Evolutionary conservation across 2,113 vertebrate genomes (phyloP), one percentile per base, ranked within the genome.

Genomic region (Oncorhynchus masou): DNA sequence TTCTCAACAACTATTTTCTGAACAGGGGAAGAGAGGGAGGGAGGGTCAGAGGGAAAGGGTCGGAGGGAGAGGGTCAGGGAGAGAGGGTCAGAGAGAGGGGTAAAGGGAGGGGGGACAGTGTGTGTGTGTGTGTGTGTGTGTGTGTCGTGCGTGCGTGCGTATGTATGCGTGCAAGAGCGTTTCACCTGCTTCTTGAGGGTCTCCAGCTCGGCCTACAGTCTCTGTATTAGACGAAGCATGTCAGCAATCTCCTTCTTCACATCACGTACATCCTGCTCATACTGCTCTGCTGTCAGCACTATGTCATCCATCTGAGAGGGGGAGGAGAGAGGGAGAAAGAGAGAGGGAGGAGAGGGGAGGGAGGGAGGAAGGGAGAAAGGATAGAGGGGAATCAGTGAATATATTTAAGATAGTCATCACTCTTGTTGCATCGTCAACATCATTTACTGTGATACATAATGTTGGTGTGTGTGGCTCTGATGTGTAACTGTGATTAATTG

Each of bases 121-220:
- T 22, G 4, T 57, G 15, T 27, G 27, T 27, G 27, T 27, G 25
- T 27, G 0, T 27, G 25, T 27, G 25, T n/a, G n/a, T n/a, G n/a
- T n/a, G n/a, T 2, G 27, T 27, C n/a, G n/a, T n/a, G n/a, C n/a
- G n/a, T 27, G 25, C 25, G 29, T 31, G 29, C 5, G 1, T 70
- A 6, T 22, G 4, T 57, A 7, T n/a, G 1, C 20, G 24, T 12
- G 24, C 66, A 3, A 62, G 65, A 12, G 45, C 6, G 29, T 31
- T 39, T 74, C 48, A 95, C 94, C 92, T 93, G 94, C 31, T 90
- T 93, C n/a, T 62, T 87, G 71, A 93, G 83, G 39, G 25, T 60
- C 0, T 94, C 93, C 78, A 93, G 81, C 22, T 95, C 94, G 0
- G 66, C 73, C 0, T 80, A 90, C 0, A 92, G 73, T 22, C 87